Evolutionary conservation across 1,140 invertebrate species (phyloP).

Genomic region (Leptoteleia sp.): DNA sequence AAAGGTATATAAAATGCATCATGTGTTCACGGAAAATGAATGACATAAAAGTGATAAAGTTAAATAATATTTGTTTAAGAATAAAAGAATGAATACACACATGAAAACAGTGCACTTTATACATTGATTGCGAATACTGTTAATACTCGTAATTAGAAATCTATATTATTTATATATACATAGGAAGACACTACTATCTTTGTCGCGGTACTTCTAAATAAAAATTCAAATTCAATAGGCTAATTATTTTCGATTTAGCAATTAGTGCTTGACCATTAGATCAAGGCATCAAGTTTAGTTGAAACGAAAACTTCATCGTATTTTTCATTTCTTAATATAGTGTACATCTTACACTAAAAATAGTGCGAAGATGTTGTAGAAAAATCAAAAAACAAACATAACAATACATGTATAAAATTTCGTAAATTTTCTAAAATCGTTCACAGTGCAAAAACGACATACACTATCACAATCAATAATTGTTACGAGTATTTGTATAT

Average conservation of each 20-base stretch:
- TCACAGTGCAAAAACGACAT: constrained; percentile 52
- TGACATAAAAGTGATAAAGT: constrained; percentile 1
- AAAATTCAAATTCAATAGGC: constrained; percentile 19
- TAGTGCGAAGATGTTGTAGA: constrained; percentile 41
- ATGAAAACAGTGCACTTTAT: constrained; percentile 32
- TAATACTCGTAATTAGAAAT: constrained; percentile 46
- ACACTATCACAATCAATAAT: constrained; percentile 60
- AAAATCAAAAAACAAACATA: constrained; percentile 49
- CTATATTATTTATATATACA: constrained; percentile 46
- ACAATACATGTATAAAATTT: constrained; percentile 57
- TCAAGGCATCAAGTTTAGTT: constrained; percentile 10
- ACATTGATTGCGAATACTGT: constrained; percentile 27
- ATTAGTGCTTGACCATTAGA: constrained; percentile 2
- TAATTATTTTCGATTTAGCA: constrained; percentile 13
- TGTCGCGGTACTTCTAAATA: constrained; percentile 10
- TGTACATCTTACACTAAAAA: constrained; percentile 25
- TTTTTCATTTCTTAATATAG: neutral
- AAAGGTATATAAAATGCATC: constrained; percentile 27
- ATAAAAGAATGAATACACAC: too few relatives aligned
- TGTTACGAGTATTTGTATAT: constrained; percentile 61
- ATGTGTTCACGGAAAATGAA: constrained; percentile 1
- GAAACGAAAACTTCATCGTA: neutral
- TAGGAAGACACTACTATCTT: constrained; percentile 57
- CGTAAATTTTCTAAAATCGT: constrained; percentile 51
- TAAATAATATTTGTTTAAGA: constrained; percentile 5